Conservation (phyloP, 2,888 invertebrate species). For the Lasius fuliginosus region DNA sequence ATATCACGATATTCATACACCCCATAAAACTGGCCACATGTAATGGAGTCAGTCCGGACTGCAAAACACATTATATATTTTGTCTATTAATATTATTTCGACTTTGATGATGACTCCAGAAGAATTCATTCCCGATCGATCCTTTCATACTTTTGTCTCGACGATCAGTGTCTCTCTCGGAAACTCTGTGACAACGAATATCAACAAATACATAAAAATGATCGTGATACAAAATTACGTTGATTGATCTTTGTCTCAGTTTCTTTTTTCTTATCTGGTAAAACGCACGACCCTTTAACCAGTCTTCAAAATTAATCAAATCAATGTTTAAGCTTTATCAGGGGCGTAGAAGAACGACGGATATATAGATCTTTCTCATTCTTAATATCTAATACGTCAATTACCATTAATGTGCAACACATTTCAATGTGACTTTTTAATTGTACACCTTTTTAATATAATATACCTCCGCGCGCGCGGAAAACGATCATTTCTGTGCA, state of each 20-base stretch:
- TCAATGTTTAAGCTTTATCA: slow-evolving; percentile 4
- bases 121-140: background rate
- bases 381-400: slow-evolving; percentile 1
- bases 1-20: slow-evolving; percentile 99
- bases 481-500: slow-evolving; percentile 39
- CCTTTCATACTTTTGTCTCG: background rate
- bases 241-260: slow-evolving; percentile 27
- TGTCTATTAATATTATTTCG: slow-evolving; percentile 62
- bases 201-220: slow-evolving; percentile 59
- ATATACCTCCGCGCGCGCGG: background rate
- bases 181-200: slow-evolving; percentile 13
- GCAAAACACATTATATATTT: slow-evolving; percentile 75
- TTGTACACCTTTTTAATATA: background rate
- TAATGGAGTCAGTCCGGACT: slow-evolving; percentile 96
- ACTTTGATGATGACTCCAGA: slow-evolving; percentile 24
- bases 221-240: slow-evolving; percentile 40
- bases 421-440: slow-evolving; percentile 25
- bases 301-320: slow-evolving; percentile 64
- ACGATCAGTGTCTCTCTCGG: background rate
- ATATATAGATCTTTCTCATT: slow-evolving; percentile 6
- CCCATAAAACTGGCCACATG: slow-evolving; percentile 99
- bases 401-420: slow-evolving; percentile 10
- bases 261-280: slow-evolving; percentile 12
- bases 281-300: slow-evolving; percentile 75
- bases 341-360: background rate